Base-by-base conservation (phyloP, 2,113 vertebrate species). In the Melanerpes aurifrons region DNA sequence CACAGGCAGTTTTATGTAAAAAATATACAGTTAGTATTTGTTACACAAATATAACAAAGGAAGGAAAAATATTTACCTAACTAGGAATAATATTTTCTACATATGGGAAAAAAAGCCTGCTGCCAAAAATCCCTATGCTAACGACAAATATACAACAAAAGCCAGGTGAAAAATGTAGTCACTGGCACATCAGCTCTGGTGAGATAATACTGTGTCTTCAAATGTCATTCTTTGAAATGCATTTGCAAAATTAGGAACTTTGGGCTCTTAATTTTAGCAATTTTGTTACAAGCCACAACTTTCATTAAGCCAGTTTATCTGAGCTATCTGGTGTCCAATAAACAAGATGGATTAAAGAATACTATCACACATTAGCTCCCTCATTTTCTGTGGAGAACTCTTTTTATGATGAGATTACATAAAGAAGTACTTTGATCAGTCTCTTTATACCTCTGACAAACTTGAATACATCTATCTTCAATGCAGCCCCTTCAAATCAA, bases 401-500 rank as follows among this genome's bases (percentile, higher is more conserved):
- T 85, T 54, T 76, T 86, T 82, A 40, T 84, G 4, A 83, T 66
- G 12, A 69, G 25, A 76, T 82, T 69, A 90, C 48, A 92, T 86
- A 90, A 24, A 88, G 20, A 47, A 88, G 28, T 56, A 25, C 18
- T 76, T 92, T 76, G 85, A 76, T 89, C 58, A 69, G 54, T 35
- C 47, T 86, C 76, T 79, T 84, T 70, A 86, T 87, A 70, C 40
- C 45, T 89, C 29, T 93, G 67, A 93, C 31, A 89, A 87, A 54
- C 48, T 56, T 92, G 70, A 86, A 82, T 67, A 29, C 13, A 66
- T 45, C 53, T 81, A 83, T 89, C 70, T 82, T 83, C 54, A 70
- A 92, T 68, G 32, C n/a, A 83, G 76, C 25, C 80, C 81, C 48
- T 96, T 90, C 85, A 95, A 87, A 91, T 74, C 61, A 86, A 53